Base-by-base conservation (phyloP, 2,113 vertebrate genomes). In the Phalacrocorax aristotelis region DNA sequence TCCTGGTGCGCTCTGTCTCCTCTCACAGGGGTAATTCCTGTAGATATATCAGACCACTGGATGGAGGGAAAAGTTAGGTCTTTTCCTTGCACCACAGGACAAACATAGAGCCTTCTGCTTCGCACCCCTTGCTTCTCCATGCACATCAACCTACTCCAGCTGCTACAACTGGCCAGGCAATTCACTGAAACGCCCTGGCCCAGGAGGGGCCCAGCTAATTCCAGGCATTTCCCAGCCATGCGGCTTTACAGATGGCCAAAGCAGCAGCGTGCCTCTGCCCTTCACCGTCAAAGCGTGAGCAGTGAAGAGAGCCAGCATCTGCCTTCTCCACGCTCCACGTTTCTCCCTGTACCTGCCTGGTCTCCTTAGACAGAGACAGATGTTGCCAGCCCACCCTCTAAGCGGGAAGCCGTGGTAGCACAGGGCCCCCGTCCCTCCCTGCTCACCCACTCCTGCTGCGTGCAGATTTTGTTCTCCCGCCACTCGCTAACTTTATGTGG, bases 261-360 rank as follows among this genome's bases (percentile, higher is more conserved):
- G 87, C 83, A 66, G 87, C 91, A 57, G 51, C 61, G 80, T 77
- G 46, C 68, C 87, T 51, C 77, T 64, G 77, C 68, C 83, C 77
- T 84, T 69, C 89, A 46, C 49, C 54, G 14, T 4, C 30, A 6
- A 34, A 74, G 48, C 65, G 6, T 0, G 9, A 75, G 55, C 34
- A 17, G 30, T 1, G 19, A 36, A 17, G 30, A 40, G 17, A 54
- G 48, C 42, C 72, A 64, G 66, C 42, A 23, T 11, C 55, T 36
- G 42, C 61, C 66, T 83, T 27, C 48, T 30, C 46, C 36, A 13
- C 5, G 1, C 51, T 40, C 49, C 25, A 10, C 3, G 0, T 44
- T 26, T 64, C 84, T 30, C n/a, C 8, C 30, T 11, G 26, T 49
- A 42, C 40, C 54, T 62, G 69, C 61, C 61, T 1, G 0, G 16